Evolutionary conservation across 2,113 vertebrate genomes (phyloP).

Genomic region (Mobula birostris): DNA sequence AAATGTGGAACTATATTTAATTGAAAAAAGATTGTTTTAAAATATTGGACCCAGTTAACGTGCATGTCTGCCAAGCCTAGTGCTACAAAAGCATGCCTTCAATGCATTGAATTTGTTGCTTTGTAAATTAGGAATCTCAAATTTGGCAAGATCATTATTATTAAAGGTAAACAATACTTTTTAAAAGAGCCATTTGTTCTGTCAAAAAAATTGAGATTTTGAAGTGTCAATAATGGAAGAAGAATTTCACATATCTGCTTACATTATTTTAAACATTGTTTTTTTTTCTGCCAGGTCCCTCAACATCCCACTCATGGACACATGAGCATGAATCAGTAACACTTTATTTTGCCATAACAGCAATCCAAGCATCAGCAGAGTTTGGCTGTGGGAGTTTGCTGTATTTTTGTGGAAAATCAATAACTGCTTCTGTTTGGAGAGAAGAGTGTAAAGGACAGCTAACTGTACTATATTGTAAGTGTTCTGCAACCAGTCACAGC

Average conservation of each 20-base stretch:
- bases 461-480: constrained; percentile 81
- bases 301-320: not conserved
- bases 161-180: not conserved
- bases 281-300: not conserved
- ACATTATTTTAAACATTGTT: constrained; percentile 13
- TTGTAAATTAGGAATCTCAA: not conserved
- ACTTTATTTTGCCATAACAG: constrained; percentile 65
- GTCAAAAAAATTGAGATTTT: not conserved
- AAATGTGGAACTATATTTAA: not conserved
- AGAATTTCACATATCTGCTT: not conserved
- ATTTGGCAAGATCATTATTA: constrained; percentile 17
- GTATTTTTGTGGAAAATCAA: constrained; percentile 73
- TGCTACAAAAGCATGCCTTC: not conserved
- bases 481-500: constrained; percentile 73
- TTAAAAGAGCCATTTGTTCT: not conserved
- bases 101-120: no score
- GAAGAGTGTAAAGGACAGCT: constrained; percentile 78
- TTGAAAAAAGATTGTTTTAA: not conserved
- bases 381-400: constrained; percentile 66
- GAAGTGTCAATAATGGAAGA: not conserved
- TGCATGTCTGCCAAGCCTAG: not conserved
- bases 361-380: constrained; percentile 52
- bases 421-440: constrained; percentile 73
- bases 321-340: constrained; percentile 62
- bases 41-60: not conserved